These are phyloP conservation scores for Pelobates fuscus DNA, from an alignment of 2,113 vertebrate species.

Conservation along the genomic window DNA sequence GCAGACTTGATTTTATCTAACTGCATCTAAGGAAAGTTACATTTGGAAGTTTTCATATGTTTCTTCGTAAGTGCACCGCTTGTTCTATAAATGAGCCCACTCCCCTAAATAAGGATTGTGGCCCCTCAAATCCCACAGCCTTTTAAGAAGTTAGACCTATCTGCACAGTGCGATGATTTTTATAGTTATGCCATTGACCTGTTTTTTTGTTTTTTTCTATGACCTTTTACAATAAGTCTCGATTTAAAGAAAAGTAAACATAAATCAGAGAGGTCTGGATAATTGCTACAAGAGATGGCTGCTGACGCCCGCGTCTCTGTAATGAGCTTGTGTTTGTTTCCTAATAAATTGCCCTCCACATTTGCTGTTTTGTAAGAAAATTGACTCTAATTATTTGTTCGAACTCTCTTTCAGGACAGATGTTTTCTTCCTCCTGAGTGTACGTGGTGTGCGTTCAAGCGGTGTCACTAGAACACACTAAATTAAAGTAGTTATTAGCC, in stretches of 20 bases:
- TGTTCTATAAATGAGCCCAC: too few species aligned
- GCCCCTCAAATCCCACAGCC: too few species aligned
- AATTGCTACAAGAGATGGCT: not conserved
- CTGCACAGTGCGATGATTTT: too few species aligned
- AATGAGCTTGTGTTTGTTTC: not conserved
- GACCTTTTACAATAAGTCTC: not conserved
- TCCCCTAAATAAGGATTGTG: too few species aligned
- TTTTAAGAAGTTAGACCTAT: too few species aligned
- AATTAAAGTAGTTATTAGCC: constrained; percentile 7
- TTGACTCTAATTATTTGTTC: not conserved
- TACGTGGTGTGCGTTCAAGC: not conserved
- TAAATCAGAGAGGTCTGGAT: not conserved
- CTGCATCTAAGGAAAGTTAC: too few species aligned
- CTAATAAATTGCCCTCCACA: not conserved
- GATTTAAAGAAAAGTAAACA: not conserved
- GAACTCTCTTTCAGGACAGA: constrained; percentile 4
- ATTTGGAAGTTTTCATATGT: too few species aligned
- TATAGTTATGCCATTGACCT: too few species aligned
- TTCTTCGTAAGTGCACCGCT: too few species aligned
- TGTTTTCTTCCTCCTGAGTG: constrained; percentile 6
- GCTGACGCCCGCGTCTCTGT: not conserved
- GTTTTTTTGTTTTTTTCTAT: too few species aligned
- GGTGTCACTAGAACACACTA: not conserved
- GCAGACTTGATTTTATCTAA: too few species aligned
- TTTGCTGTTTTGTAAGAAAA: not conserved